These are phyloP conservation scores for Suncus etruscus DNA, from an alignment of 2,113 vertebrate species.

Conservation along the genomic window DNA sequence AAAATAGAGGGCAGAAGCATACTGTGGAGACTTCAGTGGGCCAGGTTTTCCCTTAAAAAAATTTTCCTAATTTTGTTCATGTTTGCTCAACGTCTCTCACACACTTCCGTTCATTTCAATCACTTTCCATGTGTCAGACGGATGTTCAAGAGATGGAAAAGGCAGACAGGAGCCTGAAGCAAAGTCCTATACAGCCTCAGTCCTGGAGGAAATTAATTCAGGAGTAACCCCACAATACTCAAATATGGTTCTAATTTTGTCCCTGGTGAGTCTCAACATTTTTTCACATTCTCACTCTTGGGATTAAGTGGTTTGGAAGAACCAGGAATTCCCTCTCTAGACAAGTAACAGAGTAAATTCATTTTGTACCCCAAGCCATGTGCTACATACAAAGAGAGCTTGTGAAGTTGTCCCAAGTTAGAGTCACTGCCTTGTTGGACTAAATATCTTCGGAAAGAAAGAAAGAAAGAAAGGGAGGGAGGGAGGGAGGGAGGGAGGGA, in stretches of 20 bases:
- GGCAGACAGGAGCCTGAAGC: neutral
- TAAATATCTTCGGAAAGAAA: neutral
- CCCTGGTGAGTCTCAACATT: neutral
- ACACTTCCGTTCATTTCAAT: neutral
- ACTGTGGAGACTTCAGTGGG: neutral
- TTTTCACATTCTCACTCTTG: neutral
- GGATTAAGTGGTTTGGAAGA: neutral
- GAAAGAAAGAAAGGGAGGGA: too few relatives aligned
- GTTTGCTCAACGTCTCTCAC: neutral
- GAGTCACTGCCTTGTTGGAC: neutral
- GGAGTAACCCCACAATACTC: neutral
- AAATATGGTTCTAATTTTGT: neutral
- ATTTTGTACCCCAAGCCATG: constrained; percentile 7
- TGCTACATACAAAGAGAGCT: neutral
- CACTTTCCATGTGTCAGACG: neutral
- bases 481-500: too few relatives aligned
- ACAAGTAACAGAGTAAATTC: neutral
- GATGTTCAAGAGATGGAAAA: neutral
- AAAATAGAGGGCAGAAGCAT: neutral
- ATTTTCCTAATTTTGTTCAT: neutral
- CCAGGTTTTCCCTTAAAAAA: neutral
- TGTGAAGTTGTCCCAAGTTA: constrained; percentile 23
- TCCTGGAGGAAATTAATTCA: neutral
- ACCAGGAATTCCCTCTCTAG: neutral
- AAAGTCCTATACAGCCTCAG: neutral